phyloP scores from a whole-genome alignment of 2,113 vertebrate species.

The Syrrhaptes paradoxus region DNA sequence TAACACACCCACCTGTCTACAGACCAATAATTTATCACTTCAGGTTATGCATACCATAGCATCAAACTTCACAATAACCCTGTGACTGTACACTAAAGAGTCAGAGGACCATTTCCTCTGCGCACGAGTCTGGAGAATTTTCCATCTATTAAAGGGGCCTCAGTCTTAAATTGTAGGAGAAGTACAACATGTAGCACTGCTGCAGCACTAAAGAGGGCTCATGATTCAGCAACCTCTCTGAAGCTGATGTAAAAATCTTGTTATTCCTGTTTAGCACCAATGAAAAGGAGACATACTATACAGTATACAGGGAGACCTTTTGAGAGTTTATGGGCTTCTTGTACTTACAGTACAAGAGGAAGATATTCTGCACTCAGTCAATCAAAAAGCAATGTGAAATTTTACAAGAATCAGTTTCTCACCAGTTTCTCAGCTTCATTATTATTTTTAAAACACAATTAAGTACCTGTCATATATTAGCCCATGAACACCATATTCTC shows the following conservation, averaged over 20 bases:
- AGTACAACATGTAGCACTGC: not conserved
- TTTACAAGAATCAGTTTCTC: not conserved
- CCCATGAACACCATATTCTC: constrained; percentile 89
- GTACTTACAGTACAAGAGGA: not conserved
- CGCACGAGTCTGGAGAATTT: not conserved
- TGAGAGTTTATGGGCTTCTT: not conserved
- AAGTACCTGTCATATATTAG: constrained; percentile 94
- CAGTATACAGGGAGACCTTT: not conserved
- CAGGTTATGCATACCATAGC: not conserved
- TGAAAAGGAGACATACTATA: not conserved
- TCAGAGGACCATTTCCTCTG: not conserved
- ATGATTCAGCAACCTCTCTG: fast-evolving
- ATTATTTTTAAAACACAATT: not conserved
- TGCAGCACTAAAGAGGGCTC: not conserved
- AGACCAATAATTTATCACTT: not conserved
- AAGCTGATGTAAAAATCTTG: not conserved
- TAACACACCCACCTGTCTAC: not conserved
- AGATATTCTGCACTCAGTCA: not conserved
- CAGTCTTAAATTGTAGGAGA: not conserved
- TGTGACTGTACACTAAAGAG: fast-evolving
- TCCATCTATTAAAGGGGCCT: not conserved
- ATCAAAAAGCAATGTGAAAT: not conserved
- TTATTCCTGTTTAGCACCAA: not conserved
- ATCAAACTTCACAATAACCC: no score
- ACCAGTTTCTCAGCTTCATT: not conserved